Percentiles rank a stretch among this genome's conserved stretches.
Conservation (phyloP, 2,797 vertebrate genomes). For the Channa striata region DNA sequence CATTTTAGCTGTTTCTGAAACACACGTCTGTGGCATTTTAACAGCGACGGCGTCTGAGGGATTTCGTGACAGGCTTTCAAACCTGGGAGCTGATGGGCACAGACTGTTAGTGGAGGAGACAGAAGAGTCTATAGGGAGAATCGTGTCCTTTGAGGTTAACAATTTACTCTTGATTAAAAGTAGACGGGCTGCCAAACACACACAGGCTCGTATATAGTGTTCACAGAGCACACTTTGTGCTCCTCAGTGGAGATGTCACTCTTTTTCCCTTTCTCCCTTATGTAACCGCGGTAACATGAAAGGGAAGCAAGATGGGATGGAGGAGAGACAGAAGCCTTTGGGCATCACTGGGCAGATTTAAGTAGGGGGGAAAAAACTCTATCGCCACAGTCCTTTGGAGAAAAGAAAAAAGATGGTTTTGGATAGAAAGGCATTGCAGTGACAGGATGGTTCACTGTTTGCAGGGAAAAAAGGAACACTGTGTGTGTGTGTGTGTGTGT, state of each 20-base stretch:
- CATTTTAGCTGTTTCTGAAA: no score
- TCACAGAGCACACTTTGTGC: slow-evolving; percentile 1
- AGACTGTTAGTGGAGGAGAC: background rate
- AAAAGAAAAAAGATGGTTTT: slow-evolving; percentile 20
- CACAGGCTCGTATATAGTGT: no score
- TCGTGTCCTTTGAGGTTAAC: slow-evolving; percentile 45
- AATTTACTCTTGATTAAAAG: slow-evolving; percentile 62
- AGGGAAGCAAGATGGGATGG: slow-evolving; percentile 50
- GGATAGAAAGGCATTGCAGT: background rate
- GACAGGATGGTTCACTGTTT: background rate
- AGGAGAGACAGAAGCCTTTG: slow-evolving; percentile 56
- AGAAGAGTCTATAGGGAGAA: slow-evolving; percentile 9
- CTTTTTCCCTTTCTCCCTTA: slow-evolving; percentile 42
- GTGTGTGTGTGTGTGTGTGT: no score
- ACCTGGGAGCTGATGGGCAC: background rate
- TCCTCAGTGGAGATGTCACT: slow-evolving; percentile 39
- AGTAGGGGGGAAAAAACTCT: background rate
- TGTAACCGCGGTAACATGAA: slow-evolving; percentile 59
- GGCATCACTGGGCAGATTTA: slow-evolving; percentile 62
- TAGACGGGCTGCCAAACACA: slow-evolving; percentile 22
- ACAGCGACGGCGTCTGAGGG: no score
- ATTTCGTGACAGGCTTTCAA: background rate
- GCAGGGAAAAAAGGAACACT: background rate
- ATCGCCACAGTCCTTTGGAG: slow-evolving; percentile 30
- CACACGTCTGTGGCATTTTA: no score